Conservation (phyloP, 2,888 invertebrate genomes). For the Laspeyria flexula region DNA sequence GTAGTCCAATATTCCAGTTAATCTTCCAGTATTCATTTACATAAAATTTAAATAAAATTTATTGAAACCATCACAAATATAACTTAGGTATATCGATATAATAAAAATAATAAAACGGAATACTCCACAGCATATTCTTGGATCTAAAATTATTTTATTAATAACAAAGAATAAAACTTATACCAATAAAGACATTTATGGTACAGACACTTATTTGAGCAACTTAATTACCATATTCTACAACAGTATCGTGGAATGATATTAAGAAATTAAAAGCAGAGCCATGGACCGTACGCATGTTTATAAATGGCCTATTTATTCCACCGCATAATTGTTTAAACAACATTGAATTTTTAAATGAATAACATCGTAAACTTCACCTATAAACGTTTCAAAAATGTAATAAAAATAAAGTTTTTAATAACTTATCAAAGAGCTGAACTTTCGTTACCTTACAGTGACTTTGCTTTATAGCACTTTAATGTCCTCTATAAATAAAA, state of each 20-base stretch:
- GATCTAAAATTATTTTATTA: no score
- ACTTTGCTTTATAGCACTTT: constrained; percentile 55
- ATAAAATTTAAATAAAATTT: no score
- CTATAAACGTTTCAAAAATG: constrained; percentile 57
- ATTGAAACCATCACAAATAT: no score
- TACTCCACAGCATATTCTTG: background rate
- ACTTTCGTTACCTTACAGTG: constrained; percentile 45
- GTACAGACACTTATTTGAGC: background rate
- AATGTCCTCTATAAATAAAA: constrained; percentile 59
- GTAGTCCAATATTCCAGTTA: no score
- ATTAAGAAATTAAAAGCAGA: constrained; percentile 2
- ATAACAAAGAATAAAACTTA: background rate
- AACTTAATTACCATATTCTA: background rate
- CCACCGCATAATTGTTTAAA: constrained; percentile 31
- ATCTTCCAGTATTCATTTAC: no score
- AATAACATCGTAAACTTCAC: constrained; percentile 52
- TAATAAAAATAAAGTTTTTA: constrained; percentile 54
- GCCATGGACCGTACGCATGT: background rate
- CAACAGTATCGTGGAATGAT: background rate
- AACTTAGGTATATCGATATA: no score
- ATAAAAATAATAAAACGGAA: no score
- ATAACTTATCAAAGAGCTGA: constrained; percentile 53
- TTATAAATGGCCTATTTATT: constrained; percentile 8
- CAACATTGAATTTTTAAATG: constrained; percentile 44
- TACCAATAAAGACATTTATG: background rate